Evolutionary conservation across 2,888 invertebrate genomes (phyloP).

Genomic region (Cheilosia vulpina): DNA sequence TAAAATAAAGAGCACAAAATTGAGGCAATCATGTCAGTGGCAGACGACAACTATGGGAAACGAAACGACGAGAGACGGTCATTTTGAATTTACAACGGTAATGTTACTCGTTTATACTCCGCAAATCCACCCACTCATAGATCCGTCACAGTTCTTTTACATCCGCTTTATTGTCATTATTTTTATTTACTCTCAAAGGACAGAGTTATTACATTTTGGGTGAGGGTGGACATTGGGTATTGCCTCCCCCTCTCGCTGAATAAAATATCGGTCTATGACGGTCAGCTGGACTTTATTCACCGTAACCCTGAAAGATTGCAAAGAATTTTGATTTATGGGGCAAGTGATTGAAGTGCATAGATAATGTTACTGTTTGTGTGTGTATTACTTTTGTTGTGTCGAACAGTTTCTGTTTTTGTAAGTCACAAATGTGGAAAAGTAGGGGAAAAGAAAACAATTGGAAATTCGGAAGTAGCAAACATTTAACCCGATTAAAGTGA

Average conservation of each 20-base stretch:
- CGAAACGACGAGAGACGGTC: conserved; percentile 50
- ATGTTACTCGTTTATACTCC: conserved; percentile 23
- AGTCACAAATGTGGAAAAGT: no score
- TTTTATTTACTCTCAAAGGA: conserved; percentile 67
- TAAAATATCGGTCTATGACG: conserved; percentile 44
- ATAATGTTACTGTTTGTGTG: conserved; percentile 42
- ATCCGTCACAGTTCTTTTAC: not conserved
- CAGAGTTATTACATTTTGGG: conserved; percentile 53
- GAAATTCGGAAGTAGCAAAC: no score
- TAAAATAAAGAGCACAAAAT: conserved; percentile 15
- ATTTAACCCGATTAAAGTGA: no score
- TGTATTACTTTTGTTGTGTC: conserved; percentile 9
- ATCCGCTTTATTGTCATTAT: conserved; percentile 53
- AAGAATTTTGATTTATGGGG: conserved; percentile 67
- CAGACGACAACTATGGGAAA: conserved; percentile 32
- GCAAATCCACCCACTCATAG: no score
- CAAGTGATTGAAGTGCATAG: conserved; percentile 64
- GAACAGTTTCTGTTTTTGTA: no score
- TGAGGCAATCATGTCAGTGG: conserved; percentile 63
- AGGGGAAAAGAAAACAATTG: no score
- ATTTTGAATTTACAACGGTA: conserved; percentile 67
- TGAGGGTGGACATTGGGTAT: not conserved
- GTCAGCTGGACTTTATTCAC: conserved; percentile 57
- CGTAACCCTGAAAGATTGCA: conserved; percentile 73
- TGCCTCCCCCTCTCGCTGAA: conserved; percentile 3